Evolutionary conservation across 2,113 vertebrate species (phyloP).

Genomic region (Polypterus senegalus): DNA sequence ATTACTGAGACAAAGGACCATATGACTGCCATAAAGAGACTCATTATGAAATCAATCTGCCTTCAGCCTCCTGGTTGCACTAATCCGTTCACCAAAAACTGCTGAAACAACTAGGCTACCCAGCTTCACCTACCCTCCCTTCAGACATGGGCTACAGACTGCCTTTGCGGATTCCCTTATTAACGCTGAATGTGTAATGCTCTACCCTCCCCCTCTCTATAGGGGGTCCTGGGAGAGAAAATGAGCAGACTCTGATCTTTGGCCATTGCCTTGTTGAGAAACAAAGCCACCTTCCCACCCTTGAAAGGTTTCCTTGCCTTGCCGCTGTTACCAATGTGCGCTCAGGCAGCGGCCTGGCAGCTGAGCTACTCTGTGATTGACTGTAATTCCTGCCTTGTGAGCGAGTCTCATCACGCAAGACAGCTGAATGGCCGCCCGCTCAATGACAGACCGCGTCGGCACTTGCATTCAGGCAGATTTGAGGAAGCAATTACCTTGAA

Average conservation of each 20-base stretch:
- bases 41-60: background rate
- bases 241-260: slow-evolving; percentile 2
- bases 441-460: slow-evolving; percentile 41
- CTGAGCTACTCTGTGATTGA: slow-evolving; percentile 11
- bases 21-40: background rate
- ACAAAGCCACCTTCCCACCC: slow-evolving; percentile 26
- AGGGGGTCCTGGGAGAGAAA: background rate
- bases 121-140: background rate
- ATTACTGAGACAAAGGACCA: background rate
- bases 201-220: slow-evolving; percentile 10
- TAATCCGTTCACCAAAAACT: background rate
- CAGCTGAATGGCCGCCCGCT: slow-evolving; percentile 37
- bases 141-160: background rate
- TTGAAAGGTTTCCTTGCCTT: slow-evolving; percentile 11
- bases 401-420: slow-evolving; percentile 26
- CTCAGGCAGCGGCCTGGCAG: slow-evolving; percentile 2
- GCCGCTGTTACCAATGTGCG: slow-evolving; percentile 11
- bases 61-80: background rate
- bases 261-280: slow-evolving; percentile 21
- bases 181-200: slow-evolving; percentile 35
- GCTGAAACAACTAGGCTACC: background rate
- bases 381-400: slow-evolving; percentile 12
- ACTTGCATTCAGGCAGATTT: slow-evolving; percentile 38
- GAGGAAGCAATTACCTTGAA: slow-evolving; percentile 69
- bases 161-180: slow-evolving; percentile 13